Conservation (phyloP, 2,113 vertebrate species). For the Galeopterus variegatus region DNA sequence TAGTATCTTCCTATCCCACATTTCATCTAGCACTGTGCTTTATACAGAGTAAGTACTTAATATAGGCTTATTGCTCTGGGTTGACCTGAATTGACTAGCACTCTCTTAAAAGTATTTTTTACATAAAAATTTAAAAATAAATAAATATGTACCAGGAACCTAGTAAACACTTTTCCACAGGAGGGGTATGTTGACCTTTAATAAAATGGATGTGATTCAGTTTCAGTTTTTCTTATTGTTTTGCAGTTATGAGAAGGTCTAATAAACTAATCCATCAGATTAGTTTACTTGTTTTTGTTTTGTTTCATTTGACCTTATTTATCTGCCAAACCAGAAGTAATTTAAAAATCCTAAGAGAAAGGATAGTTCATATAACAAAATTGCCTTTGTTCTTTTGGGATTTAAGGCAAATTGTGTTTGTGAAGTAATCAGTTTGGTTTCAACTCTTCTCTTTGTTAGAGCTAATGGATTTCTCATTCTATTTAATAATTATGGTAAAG, state of each 20-base stretch:
- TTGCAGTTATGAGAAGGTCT: conserved; percentile 34
- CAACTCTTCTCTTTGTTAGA: conserved; percentile 62
- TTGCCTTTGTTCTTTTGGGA: conserved; percentile 36
- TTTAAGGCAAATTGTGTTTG: conserved; percentile 66
- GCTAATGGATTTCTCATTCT: conserved; percentile 74
- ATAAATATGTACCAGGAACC: background rate
- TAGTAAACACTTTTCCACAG: conserved; percentile 17
- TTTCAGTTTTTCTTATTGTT: conserved; percentile 43
- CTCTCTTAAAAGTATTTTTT: background rate
- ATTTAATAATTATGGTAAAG: conserved; percentile 61
- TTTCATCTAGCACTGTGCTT: background rate
- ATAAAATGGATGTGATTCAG: background rate
- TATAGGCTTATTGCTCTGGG: background rate
- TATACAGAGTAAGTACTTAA: conserved; percentile 1
- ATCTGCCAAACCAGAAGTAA: conserved; percentile 57
- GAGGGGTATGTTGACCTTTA: background rate
- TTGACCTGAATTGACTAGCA: conserved; percentile 41
- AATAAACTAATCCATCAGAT: background rate
- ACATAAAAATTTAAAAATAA: conserved; percentile 6
- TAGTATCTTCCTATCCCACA: background rate
- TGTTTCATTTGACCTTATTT: background rate
- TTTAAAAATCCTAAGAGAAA: conserved; percentile 50
- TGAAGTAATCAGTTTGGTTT: conserved; percentile 64
- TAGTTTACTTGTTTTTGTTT: background rate
- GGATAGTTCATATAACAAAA: conserved; percentile 47